Evolutionary conservation across 2,113 vertebrate genomes (phyloP), one percentile per base, ranked within the genome.

Genomic region (Nothobranchius furzeri): DNA sequence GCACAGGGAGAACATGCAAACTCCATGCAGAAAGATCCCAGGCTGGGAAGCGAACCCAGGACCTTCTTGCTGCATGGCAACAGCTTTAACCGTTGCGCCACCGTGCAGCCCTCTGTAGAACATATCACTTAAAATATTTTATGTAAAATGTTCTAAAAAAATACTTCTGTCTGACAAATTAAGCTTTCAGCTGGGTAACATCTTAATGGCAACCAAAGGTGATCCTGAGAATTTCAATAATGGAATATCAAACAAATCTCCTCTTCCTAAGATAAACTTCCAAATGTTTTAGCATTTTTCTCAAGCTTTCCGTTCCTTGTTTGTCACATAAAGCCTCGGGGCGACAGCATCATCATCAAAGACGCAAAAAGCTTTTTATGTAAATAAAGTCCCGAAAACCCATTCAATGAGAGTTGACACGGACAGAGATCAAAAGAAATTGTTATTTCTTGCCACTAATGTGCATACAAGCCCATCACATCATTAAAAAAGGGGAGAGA

Each of bases 331-430:
- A 63, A 68, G 40, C 45, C 73, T 53, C 58, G 58, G 70, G 60
- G 62, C 68, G 62, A 43, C 43, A 35, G 53, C 52, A 43, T 70
- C 71, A 73, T 57, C 79, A 80, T 87, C 79, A 81, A 79, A 79
- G 68, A 83, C 71, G 70, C 62, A 68, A 76, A 85, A 76, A 75
- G 62, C 12, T 68, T 81, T 82, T 83, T 78, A 86, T 85, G 77
- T 83, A 82, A 81, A 87, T 85, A 85, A 80, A 77, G 67, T 83
- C 67, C 68, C 67, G 73, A 55, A 66, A 63, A 35, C 78, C 51
- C 49, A 4, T 72, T 78, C 60, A 82, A 42, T 77, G 59, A 50
- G 50, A 69, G 56, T 63, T 46, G 30, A 73, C 77, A 36, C 69
- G 65, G 57, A 55, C 40, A 12, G 30, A 76, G 71, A 84, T 89